These are phyloP conservation scores for Agrypnia vestita DNA, from an alignment of 1,140 invertebrate species.

Conservation along the genomic window DNA sequence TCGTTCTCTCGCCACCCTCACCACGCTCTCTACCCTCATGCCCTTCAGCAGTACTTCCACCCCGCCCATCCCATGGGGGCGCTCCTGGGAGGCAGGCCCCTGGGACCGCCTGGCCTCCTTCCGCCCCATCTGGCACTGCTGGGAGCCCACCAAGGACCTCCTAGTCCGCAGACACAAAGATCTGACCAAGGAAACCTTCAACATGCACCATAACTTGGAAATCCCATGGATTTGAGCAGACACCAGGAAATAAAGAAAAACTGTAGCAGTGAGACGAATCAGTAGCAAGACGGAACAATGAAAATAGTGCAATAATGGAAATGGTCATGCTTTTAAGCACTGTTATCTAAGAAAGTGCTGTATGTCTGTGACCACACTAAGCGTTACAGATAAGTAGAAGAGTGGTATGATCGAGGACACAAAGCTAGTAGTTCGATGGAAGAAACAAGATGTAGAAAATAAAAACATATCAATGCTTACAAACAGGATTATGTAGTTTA, in stretches of 20 bases:
- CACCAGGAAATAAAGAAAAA: neutral
- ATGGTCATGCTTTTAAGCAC: too few species aligned
- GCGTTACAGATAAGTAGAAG: too few species aligned
- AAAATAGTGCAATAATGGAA: too few species aligned
- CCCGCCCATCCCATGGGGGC: conserved; percentile 67
- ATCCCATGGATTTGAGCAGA: conserved; percentile 16
- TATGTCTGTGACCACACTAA: too few species aligned
- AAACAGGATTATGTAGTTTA: too few species aligned
- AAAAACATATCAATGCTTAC: too few species aligned
- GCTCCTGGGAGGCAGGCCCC: conserved; percentile 63
- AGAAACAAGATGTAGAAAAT: too few species aligned
- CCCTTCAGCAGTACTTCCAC: conserved; percentile 68
- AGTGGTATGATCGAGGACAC: too few species aligned
- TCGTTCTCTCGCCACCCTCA: conserved; percentile 71
- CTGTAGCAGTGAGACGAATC: too few species aligned
- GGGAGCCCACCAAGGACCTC: conserved; percentile 63
- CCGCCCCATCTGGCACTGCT: conserved; percentile 66
- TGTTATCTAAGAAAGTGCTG: too few species aligned
- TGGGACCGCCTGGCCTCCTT: conserved; percentile 67
- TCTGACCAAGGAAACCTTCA: conserved; percentile 37
- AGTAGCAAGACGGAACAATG: too few species aligned
- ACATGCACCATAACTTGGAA: conserved; percentile 47
- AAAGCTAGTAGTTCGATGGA: too few species aligned
- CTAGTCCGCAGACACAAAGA: conserved; percentile 53
- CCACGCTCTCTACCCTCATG: conserved; percentile 69